These are phyloP conservation scores for Hydrozoanthus tunicans DNA, from an alignment of 64 coral and sea anemone genomes.

Conservation along the genomic window DNA sequence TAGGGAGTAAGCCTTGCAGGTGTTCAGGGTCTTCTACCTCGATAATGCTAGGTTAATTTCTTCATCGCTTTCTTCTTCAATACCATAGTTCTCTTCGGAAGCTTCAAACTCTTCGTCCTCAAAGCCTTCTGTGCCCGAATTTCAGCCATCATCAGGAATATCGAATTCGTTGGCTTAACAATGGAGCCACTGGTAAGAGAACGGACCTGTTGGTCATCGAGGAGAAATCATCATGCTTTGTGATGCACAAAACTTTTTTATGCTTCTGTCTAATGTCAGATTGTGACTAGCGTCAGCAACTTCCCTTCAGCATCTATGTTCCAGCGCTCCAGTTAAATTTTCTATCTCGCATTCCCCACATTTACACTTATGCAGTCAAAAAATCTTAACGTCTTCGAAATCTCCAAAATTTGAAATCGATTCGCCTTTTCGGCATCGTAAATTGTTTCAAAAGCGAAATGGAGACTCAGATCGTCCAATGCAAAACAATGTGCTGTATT, in stretches of 20 bases:
- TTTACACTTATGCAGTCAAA: conserved; percentile 30
- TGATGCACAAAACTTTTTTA: conserved; percentile 44
- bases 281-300: conserved; percentile 12
- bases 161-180: conserved; percentile 11
- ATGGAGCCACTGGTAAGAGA: conserved; percentile 32
- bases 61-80: no score
- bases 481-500: no score
- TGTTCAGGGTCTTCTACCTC: no score
- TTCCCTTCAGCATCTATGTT: conserved; percentile 47
- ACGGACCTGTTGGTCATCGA: conserved; percentile 19
- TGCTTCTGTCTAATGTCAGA: conserved; percentile 43
- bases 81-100: no score
- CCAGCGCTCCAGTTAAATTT: conserved; percentile 27
- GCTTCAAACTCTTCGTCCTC: no score
- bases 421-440: not conserved
- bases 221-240: conserved; percentile 13
- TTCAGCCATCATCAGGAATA: no score
- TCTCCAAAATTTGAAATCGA: not conserved
- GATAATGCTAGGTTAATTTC: no score
- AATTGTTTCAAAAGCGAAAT: not conserved
- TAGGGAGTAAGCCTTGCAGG: no score
- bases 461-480: not conserved
- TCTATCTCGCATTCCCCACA: conserved; percentile 46
- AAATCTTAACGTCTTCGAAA: not conserved
- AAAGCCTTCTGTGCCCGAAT: no score